Evolutionary conservation across 2,888 invertebrate species (phyloP), one percentile per base, ranked within the genome.

Genomic region (Aphodius granarius): DNA sequence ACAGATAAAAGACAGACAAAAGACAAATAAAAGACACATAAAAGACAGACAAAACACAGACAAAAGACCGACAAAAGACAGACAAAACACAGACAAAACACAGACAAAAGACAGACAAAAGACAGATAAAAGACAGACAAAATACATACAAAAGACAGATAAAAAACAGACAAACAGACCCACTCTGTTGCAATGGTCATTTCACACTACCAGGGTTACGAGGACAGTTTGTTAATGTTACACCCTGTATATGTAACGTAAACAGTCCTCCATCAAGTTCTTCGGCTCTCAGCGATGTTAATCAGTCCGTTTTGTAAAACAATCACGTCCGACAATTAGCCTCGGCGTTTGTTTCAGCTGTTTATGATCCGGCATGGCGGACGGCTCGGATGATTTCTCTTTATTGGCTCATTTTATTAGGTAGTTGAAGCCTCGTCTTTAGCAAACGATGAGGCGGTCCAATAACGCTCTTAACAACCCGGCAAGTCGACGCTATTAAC

Each of bases 271-370:
- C 43, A 43, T 43, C 43, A 43, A 43, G 43, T 43, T 43, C 13
- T 6, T 13, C 43, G 43, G 9, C 9, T 43, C 13, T 13, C 2
- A 43, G 9, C 43, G 43, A 43, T 43, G 9, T 9, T 43, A 43
- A 43, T 43, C 43, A 13, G 43, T 13, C 6, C 16, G 13, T 3
- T 82, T 81, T 78, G 81, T 79, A 81, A 81, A 79, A 78, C 76
- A 76, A 77, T 78, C 83, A 82, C 81, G 82, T 83, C 78, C 75
- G 79, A 80, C 81, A 82, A 83, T 83, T 83, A 82, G 82, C 79
- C 79, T 78, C 80, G 78, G 78, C 76, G 79, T 76, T 68, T 72
- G 76, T 74, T 74, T 76, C 68, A 74, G 77, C 78, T 79, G 74
- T 77, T 77, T 74, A 74, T 79, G 75, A 73, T 76, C 73, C 75